phyloP scores from a whole-genome alignment of 2,113 vertebrate species.

The Dromiciops gliroides region DNA sequence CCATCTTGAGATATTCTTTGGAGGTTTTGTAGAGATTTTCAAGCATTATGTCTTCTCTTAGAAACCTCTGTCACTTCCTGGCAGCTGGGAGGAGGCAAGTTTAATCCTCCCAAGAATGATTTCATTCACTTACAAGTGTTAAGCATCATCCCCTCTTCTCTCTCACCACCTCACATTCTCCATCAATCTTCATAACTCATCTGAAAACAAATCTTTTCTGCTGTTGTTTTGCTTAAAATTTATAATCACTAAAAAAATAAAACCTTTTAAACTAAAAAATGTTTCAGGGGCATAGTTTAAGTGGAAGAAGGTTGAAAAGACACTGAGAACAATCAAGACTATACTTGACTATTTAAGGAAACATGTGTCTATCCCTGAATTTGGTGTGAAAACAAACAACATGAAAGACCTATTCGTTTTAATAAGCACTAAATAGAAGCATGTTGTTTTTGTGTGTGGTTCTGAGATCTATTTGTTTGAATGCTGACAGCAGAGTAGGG shows the following conservation, averaged over 20 bases:
- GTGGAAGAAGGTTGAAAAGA: background rate
- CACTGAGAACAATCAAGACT: background rate
- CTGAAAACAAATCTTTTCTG: background rate
- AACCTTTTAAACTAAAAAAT: background rate
- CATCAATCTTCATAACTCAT: background rate
- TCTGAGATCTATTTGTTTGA: background rate
- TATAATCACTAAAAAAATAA: background rate
- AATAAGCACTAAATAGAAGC: background rate
- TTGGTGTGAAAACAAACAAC: background rate
- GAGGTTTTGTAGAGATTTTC: background rate
- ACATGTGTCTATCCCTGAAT: background rate
- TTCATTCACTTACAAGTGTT: background rate
- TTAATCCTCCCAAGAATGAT: background rate
- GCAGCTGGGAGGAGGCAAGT: background rate
- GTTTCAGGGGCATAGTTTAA: background rate
- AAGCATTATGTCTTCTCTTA: background rate
- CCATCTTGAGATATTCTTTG: background rate
- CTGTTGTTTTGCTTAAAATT: background rate
- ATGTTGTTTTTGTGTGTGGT: background rate
- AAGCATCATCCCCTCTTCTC: background rate
- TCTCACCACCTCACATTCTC: background rate
- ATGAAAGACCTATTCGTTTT: background rate
- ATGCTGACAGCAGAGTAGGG: background rate
- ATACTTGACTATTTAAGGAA: background rate
- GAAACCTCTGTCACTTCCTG: background rate